Conservation (phyloP, 2,888 invertebrate genomes). For the Drosophila borborema region DNA sequence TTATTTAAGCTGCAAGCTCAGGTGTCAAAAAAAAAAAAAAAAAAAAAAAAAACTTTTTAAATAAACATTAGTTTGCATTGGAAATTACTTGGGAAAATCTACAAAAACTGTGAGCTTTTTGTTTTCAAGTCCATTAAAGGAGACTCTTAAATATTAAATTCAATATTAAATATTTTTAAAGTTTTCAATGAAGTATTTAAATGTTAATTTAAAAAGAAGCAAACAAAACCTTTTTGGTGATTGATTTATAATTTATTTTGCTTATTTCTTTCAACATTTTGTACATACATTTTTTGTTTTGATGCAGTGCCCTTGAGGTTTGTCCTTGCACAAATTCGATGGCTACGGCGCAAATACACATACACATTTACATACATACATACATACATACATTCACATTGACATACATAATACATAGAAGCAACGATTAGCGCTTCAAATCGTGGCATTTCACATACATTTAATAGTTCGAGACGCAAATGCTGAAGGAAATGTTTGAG, state of each 20-base stretch:
- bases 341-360: conserved; percentile 18
- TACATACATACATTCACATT: conserved; percentile 40
- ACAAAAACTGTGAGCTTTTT: not conserved
- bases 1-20: not conserved
- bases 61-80: not conserved
- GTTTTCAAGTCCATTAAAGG: not conserved
- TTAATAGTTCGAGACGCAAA: not conserved
- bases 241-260: not conserved
- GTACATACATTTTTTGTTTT: conserved; percentile 67
- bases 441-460: conserved; percentile 8
- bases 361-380: conserved; percentile 22
- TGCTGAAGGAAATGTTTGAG: conserved; percentile 1
- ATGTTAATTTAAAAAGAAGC: no score
- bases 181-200: not conserved
- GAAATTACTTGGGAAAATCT: not conserved
- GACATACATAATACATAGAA: conserved; percentile 8
- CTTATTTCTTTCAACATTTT: conserved; percentile 49
- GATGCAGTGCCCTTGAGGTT: conserved; percentile 49
- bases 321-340: conserved; percentile 39
- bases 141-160: not conserved
- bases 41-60: not conserved
- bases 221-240: no score
- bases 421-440: conserved; percentile 21
- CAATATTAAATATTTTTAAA: not conserved
- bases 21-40: no score